Conservation (phyloP, 2,888 invertebrate species). For the Eledone cirrhosa region DNA sequence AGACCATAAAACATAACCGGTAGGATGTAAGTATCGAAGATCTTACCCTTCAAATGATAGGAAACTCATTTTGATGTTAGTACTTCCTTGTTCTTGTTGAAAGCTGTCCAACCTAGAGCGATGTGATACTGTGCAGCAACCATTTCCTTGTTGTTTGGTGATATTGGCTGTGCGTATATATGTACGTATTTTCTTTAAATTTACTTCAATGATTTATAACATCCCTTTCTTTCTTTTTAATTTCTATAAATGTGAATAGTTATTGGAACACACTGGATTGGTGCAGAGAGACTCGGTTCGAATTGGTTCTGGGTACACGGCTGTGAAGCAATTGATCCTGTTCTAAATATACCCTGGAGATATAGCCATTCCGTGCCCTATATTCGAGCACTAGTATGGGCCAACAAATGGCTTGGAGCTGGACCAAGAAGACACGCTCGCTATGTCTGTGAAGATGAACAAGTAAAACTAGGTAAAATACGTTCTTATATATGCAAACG, state of each 20-base stretch:
- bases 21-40: too few species aligned
- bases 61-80: too few species aligned
- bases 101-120: too few species aligned
- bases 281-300: background rate
- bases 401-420: conserved; percentile 7
- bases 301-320: conserved; percentile 22
- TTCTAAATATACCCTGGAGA: background rate
- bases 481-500: too few species aligned
- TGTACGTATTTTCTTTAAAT: background rate
- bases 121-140: too few species aligned
- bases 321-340: background rate
- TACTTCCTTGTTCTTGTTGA: too few species aligned
- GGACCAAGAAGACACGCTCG: background rate
- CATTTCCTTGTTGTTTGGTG: background rate
- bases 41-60: too few species aligned
- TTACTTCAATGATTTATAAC: background rate
- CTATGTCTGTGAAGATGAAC: conserved; percentile 23
- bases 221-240: background rate
- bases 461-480: background rate
- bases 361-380: conserved; percentile 7
- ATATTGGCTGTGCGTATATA: background rate
- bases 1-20: too few species aligned
- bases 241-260: background rate
- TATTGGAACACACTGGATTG: conserved; percentile 20
- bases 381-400: background rate